Evolutionary conservation across 2,888 invertebrate species (phyloP), one percentile per base, ranked within the genome.

Genomic region (Apodemia duryi): DNA sequence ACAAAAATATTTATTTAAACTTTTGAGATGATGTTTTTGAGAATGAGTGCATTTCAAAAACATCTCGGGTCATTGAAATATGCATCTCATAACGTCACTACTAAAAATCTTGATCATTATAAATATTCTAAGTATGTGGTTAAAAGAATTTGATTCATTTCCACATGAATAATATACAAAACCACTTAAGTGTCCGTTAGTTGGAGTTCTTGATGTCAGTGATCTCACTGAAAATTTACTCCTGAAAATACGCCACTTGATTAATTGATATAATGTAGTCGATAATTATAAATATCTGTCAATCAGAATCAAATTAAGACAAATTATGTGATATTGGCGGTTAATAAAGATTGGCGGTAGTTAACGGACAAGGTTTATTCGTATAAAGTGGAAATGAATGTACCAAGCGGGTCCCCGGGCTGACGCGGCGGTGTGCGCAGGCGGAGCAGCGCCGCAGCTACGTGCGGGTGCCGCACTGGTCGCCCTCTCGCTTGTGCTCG

Each of bases 371-470:
- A 46, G 57, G 65, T 67, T 67, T 46, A 63, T 68, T 65, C 64
- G 67, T 62, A 65, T 67, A 73, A 72, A 69, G 71, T 69, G 69
- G 74, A 68, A 69, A 52, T 35, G 66, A 49, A 69, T 61, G 69
- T 63, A 68, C 62, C 61, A 68, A 65, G 69, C 68, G 68, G 72
- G 69, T 68, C 67, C 69, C 66, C 71, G 75, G 74, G 77, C 77
- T 79, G 78, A 78, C 76, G 77, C 74, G 79, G 80, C 76, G 79
- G 81, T 85, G 79, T 87, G 83, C 84, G 85, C 86, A 91, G 86
- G 89, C 89, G 85, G 83, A 79, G 83, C 83, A 84, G 84, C 84
- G 84, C 78, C 85, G 82, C 79, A 79, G 76, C 80, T 78, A 78
- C 72, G 75, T 82, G 79, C 85, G 79, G 83, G 81, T 82, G 82